phyloP scores from a whole-genome alignment of 2,888 invertebrate species.

The Erpobdella octoculata region DNA sequence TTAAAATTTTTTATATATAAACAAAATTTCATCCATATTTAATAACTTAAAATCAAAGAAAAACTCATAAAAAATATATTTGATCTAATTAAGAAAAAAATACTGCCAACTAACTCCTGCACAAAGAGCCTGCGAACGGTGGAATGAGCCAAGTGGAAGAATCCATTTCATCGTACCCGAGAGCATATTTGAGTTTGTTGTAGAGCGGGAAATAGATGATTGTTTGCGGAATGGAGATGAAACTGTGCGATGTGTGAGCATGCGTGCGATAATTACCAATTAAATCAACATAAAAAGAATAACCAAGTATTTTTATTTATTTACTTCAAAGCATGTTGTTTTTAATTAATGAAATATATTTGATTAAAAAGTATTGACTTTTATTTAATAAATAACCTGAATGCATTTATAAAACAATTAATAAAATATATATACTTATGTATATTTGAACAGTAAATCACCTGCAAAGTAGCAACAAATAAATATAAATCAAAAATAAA shows the following conservation, averaged over 20 bases:
- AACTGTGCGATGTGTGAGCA: conserved; percentile 19
- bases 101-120: conserved; percentile 57
- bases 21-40: too few relatives aligned
- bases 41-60: too few relatives aligned
- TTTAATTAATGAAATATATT: not conserved
- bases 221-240: conserved; percentile 88
- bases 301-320: not conserved
- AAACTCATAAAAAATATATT: too few relatives aligned
- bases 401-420: not conserved
- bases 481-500: not conserved
- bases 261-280: not conserved
- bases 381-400: too few relatives aligned
- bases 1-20: too few relatives aligned
- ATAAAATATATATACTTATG: not conserved
- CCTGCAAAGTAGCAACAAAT: not conserved
- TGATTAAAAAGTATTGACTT: not conserved
- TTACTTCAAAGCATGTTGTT: not conserved
- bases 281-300: not conserved
- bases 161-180: conserved; percentile 42
- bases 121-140: conserved; percentile 71
- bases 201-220: conserved; percentile 93
- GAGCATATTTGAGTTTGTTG: conserved; percentile 65
- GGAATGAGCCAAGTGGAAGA: conserved; percentile 59
- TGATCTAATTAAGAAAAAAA: too few relatives aligned
- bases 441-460: not conserved